These are phyloP conservation scores for Eonycteris spelaea DNA, from an alignment of 2,113 vertebrate species.

Conservation along the genomic window DNA sequence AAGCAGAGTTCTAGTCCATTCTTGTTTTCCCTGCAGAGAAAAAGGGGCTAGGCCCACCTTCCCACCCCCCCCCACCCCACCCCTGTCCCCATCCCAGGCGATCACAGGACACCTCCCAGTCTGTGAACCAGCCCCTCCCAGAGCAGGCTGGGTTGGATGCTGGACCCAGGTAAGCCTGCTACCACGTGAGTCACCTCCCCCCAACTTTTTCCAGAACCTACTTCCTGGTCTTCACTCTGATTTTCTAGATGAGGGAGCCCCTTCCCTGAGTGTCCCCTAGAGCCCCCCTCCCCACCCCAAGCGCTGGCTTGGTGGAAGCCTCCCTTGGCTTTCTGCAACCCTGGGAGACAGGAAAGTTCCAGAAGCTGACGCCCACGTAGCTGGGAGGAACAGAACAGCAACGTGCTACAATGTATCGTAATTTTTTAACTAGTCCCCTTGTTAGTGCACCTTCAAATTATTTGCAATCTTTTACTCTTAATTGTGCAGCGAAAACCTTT, in stretches of 20 bases:
- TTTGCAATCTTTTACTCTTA: neutral
- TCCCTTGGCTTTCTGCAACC: neutral
- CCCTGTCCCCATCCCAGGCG: rapidly evolving
- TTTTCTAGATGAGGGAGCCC: neutral
- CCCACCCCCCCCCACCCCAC: too few relatives aligned
- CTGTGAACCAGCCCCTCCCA: neutral
- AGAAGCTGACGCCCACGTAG: neutral
- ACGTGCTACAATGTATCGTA: rapidly evolving
- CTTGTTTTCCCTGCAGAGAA: neutral
- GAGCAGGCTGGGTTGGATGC: neutral
- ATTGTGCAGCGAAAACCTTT: neutral
- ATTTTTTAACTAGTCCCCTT: too few relatives aligned
- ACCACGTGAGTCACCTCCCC: neutral
- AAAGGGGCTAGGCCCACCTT: neutral
- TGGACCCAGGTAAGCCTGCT: neutral
- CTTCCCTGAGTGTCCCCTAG: neutral
- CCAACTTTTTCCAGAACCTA: neutral
- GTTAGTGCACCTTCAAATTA: neutral
- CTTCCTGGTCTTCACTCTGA: neutral
- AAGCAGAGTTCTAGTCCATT: neutral
- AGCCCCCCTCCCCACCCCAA: neutral
- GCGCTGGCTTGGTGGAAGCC: neutral
- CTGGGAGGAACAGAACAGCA: neutral
- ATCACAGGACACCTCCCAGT: neutral
- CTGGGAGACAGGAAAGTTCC: neutral